A percentile compares a stretch with the other conserved stretches of the same genome.
phyloP scores from a whole-genome alignment of 2,113 vertebrate genomes.

The Mirounga angustirostris region DNA sequence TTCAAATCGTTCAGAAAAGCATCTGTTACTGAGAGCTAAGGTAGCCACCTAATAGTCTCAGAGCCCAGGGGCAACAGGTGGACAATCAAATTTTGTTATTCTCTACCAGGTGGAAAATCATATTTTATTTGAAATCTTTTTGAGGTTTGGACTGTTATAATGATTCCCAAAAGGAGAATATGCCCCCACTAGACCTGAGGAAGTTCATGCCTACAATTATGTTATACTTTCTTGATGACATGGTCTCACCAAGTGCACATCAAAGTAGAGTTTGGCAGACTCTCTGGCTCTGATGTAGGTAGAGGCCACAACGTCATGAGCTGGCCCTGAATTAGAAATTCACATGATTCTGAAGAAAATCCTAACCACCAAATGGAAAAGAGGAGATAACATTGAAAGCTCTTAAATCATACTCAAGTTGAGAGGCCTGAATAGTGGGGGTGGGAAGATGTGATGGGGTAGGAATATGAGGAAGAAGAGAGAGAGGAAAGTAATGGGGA shows the following conservation, averaged over 20 bases:
- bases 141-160: background rate
- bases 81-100: conserved; percentile 69
- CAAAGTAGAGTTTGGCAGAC: background rate
- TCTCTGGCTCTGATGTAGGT: background rate
- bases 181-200: background rate
- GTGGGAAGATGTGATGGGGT: background rate
- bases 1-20: conserved; percentile 47
- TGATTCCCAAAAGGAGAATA: background rate
- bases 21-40: conserved; percentile 36
- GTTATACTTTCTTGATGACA: background rate
- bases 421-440: background rate
- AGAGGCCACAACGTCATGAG: background rate
- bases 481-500: background rate
- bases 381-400: background rate
- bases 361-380: background rate
- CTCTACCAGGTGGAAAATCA: conserved; percentile 46
- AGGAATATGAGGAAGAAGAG: background rate
- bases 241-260: background rate
- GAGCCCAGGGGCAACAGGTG: conserved; percentile 29
- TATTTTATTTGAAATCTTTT: conserved; percentile 50
- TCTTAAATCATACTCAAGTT: background rate
- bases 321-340: conserved; percentile 18
- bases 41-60: background rate
- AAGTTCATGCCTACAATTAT: background rate
- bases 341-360: background rate